These are phyloP conservation scores for Ophthalmolycus amberensis DNA, from an alignment of 2,113 vertebrate species.

Conservation along the genomic window DNA sequence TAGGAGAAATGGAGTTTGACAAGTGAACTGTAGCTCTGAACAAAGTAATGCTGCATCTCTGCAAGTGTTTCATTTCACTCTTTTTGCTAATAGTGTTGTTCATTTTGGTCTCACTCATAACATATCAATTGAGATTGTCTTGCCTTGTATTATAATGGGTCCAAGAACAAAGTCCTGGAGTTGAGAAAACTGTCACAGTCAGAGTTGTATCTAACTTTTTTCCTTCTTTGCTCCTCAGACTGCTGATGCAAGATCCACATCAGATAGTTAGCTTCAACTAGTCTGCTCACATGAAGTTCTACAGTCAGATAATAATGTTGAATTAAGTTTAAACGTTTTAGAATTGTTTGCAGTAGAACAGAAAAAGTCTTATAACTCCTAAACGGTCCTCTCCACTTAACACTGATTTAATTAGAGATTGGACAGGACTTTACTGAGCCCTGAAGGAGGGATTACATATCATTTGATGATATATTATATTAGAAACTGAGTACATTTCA, in stretches of 20 bases:
- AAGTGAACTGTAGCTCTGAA: constrained; percentile 33
- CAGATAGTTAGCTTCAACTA: neutral
- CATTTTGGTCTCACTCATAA: neutral
- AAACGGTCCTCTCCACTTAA: neutral
- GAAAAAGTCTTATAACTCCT: neutral
- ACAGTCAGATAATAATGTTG: neutral
- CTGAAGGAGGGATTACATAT: neutral
- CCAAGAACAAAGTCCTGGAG: constrained; percentile 4
- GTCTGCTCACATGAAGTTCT: neutral
- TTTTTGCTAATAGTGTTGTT: neutral
- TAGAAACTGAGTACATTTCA: neutral
- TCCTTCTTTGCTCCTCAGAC: neutral
- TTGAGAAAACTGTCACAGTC: constrained; percentile 4
- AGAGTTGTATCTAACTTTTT: neutral
- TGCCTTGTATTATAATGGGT: neutral
- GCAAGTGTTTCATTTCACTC: constrained; percentile 1
- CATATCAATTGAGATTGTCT: neutral
- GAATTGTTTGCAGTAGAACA: neutral
- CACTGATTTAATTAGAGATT: neutral
- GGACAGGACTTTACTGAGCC: neutral
- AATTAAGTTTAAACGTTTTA: neutral
- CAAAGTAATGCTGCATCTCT: neutral
- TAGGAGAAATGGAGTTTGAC: constrained; percentile 40
- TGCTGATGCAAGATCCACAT: neutral
- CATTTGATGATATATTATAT: neutral